These are phyloP conservation scores for Agrotis clavis DNA, from an alignment of 2,888 invertebrate genomes.

Conservation along the genomic window DNA sequence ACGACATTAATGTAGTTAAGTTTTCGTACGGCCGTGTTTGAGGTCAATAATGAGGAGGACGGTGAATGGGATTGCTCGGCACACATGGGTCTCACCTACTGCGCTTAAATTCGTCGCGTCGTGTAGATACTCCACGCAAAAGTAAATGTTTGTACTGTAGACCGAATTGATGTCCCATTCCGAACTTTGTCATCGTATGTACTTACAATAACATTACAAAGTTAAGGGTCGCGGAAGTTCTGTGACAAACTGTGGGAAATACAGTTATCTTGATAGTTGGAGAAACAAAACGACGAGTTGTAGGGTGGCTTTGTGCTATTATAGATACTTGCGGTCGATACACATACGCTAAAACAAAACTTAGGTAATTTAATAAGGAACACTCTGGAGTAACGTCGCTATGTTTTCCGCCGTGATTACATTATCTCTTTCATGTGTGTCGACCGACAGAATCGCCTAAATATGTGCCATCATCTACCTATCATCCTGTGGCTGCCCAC, in stretches of 20 bases:
- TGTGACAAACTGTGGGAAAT: slow-evolving; percentile 40
- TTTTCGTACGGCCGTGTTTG: slow-evolving; percentile 29
- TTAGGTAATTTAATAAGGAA: slow-evolving; percentile 12
- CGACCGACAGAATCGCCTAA: not conserved
- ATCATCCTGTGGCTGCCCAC: slow-evolving; percentile 1
- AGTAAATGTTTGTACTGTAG: slow-evolving; percentile 55
- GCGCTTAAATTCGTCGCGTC: slow-evolving; percentile 28
- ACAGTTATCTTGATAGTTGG: slow-evolving; percentile 44
- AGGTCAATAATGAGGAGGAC: slow-evolving; percentile 43
- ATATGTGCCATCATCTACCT: not conserved
- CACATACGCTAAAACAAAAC: slow-evolving; percentile 1
- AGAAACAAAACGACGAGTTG: slow-evolving; percentile 32
- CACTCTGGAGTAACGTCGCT: not conserved
- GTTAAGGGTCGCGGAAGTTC: slow-evolving; percentile 53
- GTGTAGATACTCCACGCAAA: slow-evolving; percentile 45
- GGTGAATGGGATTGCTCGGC: slow-evolving; percentile 43
- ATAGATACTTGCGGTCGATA: slow-evolving; percentile 3
- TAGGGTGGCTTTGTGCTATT: slow-evolving; percentile 22
- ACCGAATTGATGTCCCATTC: slow-evolving; percentile 52
- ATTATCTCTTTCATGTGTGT: not conserved
- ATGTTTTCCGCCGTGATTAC: not conserved
- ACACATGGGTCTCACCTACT: slow-evolving; percentile 45
- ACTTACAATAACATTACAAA: slow-evolving; percentile 51
- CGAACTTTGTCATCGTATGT: slow-evolving; percentile 51
- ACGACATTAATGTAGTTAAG: slow-evolving; percentile 13